Base-by-base conservation (phyloP, 1,140 invertebrate species). In the Apis cerana region DNA sequence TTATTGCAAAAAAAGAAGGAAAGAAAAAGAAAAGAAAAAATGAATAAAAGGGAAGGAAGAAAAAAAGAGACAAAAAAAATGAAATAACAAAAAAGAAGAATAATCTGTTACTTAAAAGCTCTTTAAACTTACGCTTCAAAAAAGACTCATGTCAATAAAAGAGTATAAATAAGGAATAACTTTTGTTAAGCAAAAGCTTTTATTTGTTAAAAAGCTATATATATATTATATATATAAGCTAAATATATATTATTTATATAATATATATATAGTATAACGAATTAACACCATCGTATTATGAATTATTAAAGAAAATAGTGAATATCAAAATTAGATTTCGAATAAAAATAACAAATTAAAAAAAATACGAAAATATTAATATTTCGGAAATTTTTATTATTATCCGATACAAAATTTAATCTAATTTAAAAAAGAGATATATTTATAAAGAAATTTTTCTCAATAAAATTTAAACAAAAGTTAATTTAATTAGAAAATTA, bases 91-190 rank as follows among this genome's bases (percentile, higher is more conserved):
- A 27, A 17, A 56, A 27, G 43, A 9, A 19, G 19, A 33, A 10
- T 43, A 23, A 1, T 0, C 3, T 1, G 0, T 0, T 0, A 11
- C 17, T 65, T 1, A 2, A 43, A 65, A 65, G 3, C 17, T 65
- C 10, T 43, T 65, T 65, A 33, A 43, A 21, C 19, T 11, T 10
- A 43, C 10, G 17, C 10, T 65, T 43, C 10, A 19, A 21, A n/a
- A 43, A 21, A 65, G 19, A 10, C 11, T 8, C 11, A 43, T 9
- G 27, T 43, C 17, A 12, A 65, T 13, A 11, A 65, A 43, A 4
- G 27, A 65, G 17, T 21, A 11, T 21, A 43, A 65, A 9, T 10
- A 19, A 43, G 3, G 10, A 43, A 5, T 12, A 12, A 33, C 17
- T 5, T n/a, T 10, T 17, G 0, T 43, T 65, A 65, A 65, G 17